Evolutionary conservation across 2,113 vertebrate genomes (phyloP).

Genomic region (Pristiophorus japonicus): DNA sequence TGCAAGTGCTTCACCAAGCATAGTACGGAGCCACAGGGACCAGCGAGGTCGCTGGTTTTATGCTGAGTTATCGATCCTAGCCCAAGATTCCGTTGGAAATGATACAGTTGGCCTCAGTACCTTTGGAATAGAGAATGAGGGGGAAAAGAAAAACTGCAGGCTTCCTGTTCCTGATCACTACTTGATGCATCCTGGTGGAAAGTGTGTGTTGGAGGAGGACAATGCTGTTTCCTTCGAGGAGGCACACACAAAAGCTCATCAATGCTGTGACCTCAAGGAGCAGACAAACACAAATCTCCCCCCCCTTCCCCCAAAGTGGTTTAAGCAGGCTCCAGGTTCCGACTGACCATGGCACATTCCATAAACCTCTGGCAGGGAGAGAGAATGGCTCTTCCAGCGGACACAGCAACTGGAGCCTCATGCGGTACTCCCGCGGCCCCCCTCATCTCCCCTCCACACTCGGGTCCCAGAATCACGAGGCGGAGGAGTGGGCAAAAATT

Average conservation of each 20-base stretch:
- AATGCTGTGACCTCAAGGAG: not conserved
- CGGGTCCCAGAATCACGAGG: not conserved
- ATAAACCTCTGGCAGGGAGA: not conserved
- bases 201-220: not conserved
- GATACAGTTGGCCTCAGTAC: not conserved
- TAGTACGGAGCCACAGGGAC: too few relatives aligned
- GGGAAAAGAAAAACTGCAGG: not conserved
- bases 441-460: not conserved
- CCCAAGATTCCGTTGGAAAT: not conserved
- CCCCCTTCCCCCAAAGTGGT: not conserved
- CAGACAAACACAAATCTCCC: not conserved
- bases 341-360: too few relatives aligned
- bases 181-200: not conserved
- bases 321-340: not conserved
- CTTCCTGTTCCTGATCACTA: not conserved
- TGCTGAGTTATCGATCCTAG: not conserved
- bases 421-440: not conserved
- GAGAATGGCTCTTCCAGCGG: not conserved
- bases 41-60: too few relatives aligned
- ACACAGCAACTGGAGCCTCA: not conserved
- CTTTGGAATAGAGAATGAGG: not conserved
- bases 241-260: not conserved
- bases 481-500: too few relatives aligned
- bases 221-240: not conserved
- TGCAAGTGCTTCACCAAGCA: too few relatives aligned